Conservation (phyloP, 2,888 invertebrate genomes). For the Aphidius colemani region DNA sequence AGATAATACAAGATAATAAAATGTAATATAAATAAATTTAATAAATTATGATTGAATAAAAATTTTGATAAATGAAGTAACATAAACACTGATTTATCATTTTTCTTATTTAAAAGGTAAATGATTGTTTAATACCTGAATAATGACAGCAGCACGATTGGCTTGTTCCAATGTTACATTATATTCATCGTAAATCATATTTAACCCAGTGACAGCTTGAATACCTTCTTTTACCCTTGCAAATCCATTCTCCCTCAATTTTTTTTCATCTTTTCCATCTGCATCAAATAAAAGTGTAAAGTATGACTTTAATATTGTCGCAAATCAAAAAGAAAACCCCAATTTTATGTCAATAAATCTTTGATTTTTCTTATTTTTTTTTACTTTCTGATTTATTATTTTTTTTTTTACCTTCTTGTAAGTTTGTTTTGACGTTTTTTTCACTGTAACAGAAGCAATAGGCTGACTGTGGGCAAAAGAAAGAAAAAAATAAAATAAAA, state of each 20-base stretch:
- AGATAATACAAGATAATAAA: too few relatives aligned
- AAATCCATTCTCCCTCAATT: conserved; percentile 23
- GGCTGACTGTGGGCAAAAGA: conserved; percentile 35
- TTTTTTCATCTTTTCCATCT: conserved; percentile 22
- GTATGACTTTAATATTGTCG: conserved; percentile 20
- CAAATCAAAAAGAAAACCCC: conserved; percentile 15
- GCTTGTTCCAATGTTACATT: conserved; percentile 39
- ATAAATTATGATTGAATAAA: too few relatives aligned
- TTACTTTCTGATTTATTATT: background rate
- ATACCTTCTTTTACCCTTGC: conserved; percentile 37
- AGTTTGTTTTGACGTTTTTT: conserved; percentile 35
- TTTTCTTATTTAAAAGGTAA: background rate
- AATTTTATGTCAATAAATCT: conserved; percentile 17
- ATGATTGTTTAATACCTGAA: conserved; percentile 42
- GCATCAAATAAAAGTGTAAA: conserved; percentile 21
- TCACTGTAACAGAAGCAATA: conserved; percentile 47
- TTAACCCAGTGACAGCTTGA: conserved; percentile 46
- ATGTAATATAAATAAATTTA: too few relatives aligned
- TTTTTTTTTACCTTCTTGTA: conserved; percentile 22
- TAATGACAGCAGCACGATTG: conserved; percentile 45
- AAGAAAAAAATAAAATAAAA: background rate
- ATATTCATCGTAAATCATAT: conserved; percentile 46
- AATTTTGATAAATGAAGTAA: too few relatives aligned
- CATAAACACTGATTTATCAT: background rate
- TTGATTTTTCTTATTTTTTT: background rate